phyloP scores from a whole-genome alignment of 2,113 vertebrate species.

The Rhizomys pruinosus region DNA sequence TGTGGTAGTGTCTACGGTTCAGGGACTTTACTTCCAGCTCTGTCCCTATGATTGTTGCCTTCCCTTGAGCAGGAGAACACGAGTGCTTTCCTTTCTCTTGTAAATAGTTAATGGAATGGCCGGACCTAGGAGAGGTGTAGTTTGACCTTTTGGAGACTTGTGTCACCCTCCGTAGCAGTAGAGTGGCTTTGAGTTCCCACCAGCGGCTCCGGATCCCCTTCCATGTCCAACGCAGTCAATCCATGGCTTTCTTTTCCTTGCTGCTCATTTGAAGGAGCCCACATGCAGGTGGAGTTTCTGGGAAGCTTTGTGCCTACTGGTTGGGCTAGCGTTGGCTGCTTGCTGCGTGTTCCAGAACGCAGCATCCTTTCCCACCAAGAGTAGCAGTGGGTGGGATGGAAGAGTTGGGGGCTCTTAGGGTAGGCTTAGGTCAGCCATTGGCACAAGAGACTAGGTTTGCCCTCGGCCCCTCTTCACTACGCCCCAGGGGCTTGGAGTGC shows the following conservation, averaged over 20 bases:
- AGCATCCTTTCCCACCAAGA: not conserved
- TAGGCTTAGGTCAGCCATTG: not conserved
- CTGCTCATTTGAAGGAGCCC: not conserved
- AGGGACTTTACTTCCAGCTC: not conserved
- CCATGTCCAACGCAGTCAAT: not conserved
- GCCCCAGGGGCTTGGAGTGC: not conserved
- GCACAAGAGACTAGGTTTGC: not conserved
- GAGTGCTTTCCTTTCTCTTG: not conserved
- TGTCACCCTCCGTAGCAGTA: fast-evolving
- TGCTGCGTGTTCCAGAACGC: not conserved
- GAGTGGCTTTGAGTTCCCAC: not conserved
- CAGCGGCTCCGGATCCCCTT: fast-evolving
- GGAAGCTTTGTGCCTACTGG: not conserved
- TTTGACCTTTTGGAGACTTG: not conserved
- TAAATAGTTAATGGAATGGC: not conserved
- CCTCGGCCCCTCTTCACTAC: not conserved
- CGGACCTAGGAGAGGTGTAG: fast-evolving
- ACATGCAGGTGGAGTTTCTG: fast-evolving
- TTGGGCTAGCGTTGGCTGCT: not conserved
- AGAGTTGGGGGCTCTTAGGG: not conserved
- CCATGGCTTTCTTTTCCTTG: fast-evolving
- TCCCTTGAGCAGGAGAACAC: not conserved
- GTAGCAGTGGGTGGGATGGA: not conserved
- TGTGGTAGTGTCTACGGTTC: not conserved
- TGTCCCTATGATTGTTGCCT: fast-evolving